A percentile compares a stretch with the other conserved stretches of the same genome.
These are phyloP conservation scores for Armadillidium nasatum DNA, from an alignment of 1,140 invertebrate genomes.

Conservation along the genomic window DNA sequence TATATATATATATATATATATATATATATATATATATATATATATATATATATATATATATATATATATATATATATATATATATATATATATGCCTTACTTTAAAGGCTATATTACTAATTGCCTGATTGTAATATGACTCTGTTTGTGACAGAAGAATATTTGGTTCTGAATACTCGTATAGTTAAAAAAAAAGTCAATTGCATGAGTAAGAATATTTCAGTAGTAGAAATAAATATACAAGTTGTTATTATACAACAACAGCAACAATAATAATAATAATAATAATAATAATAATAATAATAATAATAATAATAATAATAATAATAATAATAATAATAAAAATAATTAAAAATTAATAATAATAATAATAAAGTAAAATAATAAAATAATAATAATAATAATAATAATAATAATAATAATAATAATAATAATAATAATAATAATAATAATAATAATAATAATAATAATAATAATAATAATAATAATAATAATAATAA, in stretches of 20 bases:
- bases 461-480: neutral
- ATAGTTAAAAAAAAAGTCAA: no score
- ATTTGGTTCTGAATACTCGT: no score
- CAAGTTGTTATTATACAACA: no score
- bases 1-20: no score
- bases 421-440: neutral
- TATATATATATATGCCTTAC: no score
- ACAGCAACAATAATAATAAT: constrained; percentile 4
- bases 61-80: no score
- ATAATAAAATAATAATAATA: neutral
- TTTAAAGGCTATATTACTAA: no score
- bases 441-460: neutral
- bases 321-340: constrained; percentile 12
- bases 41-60: neutral
- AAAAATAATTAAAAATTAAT: neutral
- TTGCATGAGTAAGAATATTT: no score
- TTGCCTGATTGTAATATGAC: no score
- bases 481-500: no score
- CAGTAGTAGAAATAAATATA: no score
- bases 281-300: constrained; percentile 17
- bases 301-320: constrained; percentile 17
- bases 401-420: constrained; percentile 3
- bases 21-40: neutral
- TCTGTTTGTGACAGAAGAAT: no score
- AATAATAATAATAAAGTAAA: neutral